Base-by-base conservation (phyloP, 2,797 vertebrate species). In the Falco novaeseelandiae region DNA sequence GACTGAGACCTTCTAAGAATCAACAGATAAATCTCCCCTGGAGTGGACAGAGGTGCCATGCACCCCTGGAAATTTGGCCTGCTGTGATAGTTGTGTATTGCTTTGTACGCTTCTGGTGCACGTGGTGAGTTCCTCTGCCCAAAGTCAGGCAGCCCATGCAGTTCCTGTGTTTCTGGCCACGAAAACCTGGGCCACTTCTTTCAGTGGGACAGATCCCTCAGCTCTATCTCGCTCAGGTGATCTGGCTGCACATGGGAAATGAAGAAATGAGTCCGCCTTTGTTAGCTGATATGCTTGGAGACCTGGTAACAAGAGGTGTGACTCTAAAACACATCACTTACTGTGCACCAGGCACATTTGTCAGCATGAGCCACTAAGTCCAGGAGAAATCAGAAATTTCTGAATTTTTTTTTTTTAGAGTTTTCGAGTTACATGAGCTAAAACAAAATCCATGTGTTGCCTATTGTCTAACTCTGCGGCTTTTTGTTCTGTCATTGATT, bases 311-410 rank as follows among this genome's bases (percentile, higher is more conserved):
- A 79, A 79, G 36, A 91, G 49, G 30, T 44, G n/a, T 70, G 51
- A 69, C 73, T 63, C 54, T 48, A 83, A 91, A 79, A 46, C 38
- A 36, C 30, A 49, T 22, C 14, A 2, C 42, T 69, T 82, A 42
- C 22, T 0, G 0, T 36, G 25, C 38, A 66, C 57, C 80, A 63
- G 79, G 32, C 30, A 17, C n/a, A 48, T 84, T 62, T 85, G 59
- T 72, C 80, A 76, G 40, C 17, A 25, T 23, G 20, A 83, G 63
- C 18, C 19, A 22, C 70, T 25, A 69, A 44, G 38, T 59, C 12
- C 70, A 63, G 18, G 52, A 90, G 66, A 92, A 89, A 80, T 85
- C 73, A 90, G 85, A 77, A 94, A 76, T n/a, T 87, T 90, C 74
- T 93, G 82, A 91, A 87, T 67, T 25, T 20, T 73, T 6, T 42